Base-by-base conservation (phyloP, 1,140 invertebrate species). In the Brachionus plicatilis region DNA sequence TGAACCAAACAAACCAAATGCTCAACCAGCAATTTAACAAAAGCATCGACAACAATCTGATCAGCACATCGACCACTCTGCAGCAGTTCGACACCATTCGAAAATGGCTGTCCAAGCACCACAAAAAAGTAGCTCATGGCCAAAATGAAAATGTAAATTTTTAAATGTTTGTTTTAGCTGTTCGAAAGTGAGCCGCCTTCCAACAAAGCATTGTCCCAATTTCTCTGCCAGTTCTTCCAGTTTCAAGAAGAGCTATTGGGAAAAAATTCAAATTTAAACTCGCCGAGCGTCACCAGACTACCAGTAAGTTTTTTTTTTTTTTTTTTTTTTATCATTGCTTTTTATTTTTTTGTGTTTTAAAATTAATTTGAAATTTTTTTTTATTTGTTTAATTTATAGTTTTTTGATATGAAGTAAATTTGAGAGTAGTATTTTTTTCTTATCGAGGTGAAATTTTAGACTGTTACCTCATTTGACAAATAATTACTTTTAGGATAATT, bases 141-240 rank as follows among this genome's bases (percentile, higher is more conserved):
- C 24, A 17, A 14, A 41, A 43, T 27, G 2, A 37, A 37, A 37
- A 37, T 6, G 5, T 37, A 6, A 3, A 24, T n/a, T 53, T 76
- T 76, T 50, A 29, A 27, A 47, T 29, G n/a, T 76, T 47, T 27
- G 24, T 76, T 76, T 43, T 17, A 82, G 79, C 37, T 65, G 41
- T 65, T 82, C 37, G 79, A 82, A 65, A 68, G 29, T 24, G 79
- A 82, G 37, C 53, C 79, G 41, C 79, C 79, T 9, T 82, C 79
- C 9, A 82, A 37, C 27, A 82, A 82, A 68, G 53, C 6, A n/a
- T 43, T 82, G 53, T 68, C 43, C 7, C 50, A 82, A 24, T 65
- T 82, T 68, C 24, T 82, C 14, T 82, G 29, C 37, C 79, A 82
- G 53, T 82, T 82, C 33, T 20, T 82, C 56, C 79, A 82, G 53